phyloP scores from a whole-genome alignment of 2,797 vertebrate genomes.

The Alauda arvensis region DNA sequence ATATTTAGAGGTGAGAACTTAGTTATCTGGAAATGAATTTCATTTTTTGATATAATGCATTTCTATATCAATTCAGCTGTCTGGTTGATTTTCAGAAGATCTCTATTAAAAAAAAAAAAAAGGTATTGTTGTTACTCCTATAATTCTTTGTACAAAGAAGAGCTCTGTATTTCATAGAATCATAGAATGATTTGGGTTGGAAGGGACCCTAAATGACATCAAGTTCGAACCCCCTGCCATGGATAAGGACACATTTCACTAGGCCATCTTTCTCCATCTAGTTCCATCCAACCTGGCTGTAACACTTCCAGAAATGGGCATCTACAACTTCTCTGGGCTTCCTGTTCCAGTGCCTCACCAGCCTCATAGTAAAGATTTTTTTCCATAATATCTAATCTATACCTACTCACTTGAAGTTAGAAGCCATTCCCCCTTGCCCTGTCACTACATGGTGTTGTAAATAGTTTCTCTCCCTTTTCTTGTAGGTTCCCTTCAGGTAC shows the following conservation, averaged over 20 bases:
- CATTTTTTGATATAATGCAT: neutral
- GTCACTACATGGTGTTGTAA: neutral
- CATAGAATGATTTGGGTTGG: neutral
- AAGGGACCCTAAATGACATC: neutral
- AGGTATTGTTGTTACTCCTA: neutral
- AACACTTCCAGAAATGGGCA: neutral
- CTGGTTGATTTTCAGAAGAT: neutral
- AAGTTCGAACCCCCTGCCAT: neutral
- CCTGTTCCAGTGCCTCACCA: neutral
- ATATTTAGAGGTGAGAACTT: neutral
- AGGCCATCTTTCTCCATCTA: neutral
- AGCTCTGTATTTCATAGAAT: neutral
- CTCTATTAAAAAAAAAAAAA: neutral
- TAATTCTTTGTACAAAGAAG: neutral
- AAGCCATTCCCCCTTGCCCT: neutral
- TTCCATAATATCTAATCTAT: neutral
- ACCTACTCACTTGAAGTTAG: neutral
- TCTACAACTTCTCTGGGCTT: neutral
- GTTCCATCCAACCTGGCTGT: neutral
- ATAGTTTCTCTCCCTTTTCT: neutral
- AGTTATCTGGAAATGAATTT: neutral
- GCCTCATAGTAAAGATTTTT: neutral
- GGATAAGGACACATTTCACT: neutral
- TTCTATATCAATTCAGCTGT: neutral
- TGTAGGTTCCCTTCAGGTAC: too few species aligned